Evolutionary conservation across 2,113 vertebrate genomes (phyloP), one percentile per base, ranked within the genome.

Genomic region (Rutilus rutilus): DNA sequence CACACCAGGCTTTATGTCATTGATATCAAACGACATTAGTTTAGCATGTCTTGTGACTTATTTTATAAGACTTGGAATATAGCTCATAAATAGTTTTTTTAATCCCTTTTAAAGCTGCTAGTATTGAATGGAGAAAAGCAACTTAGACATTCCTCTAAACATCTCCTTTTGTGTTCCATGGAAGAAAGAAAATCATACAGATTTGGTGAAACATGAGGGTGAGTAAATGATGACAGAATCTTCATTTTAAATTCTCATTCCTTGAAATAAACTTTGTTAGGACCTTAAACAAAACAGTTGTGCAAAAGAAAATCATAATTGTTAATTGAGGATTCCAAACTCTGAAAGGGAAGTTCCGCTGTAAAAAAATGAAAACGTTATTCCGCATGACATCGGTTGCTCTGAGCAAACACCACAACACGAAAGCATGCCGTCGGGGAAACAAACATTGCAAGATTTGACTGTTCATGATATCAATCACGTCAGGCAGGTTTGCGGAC

Each of bases 281-380:
- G 45, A 82, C 79, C 45, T 84, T n/a, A 64, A 73, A 57, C 21
- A 45, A 78, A 52, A 65, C 47, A 11, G 3, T 1, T 42, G 57
- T 11, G 19, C 23, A 71, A 60, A 69, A 73, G 25, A 62, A 74
- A 79, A 25, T 73, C 42, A 33, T n/a, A n/a, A n/a, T 83, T 69
- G 64, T 57, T 71, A 83, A 59, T 83, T 2, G 33, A 57, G 25
- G 82, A 57, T 54, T 92, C 91, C 92, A 89, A 84, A 85, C 84
- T 91, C 93, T 93, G 93, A 91, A 94, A 94, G 86, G 92, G 87
- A 94, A 87, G 64, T 27, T 89, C 86, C 83, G 85, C 87, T 88
- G 83, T 87, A 71, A 86, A 91, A 87, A 87, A 84, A 85, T n/a
- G n/a, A 79, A 82, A 80, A 36, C 45, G 78, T 89, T 92, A 90